Percentiles rank a stretch among this genome's conserved stretches.
phyloP scores from a whole-genome alignment of 1,140 invertebrate genomes.

The Macrobrachium nipponense region DNA sequence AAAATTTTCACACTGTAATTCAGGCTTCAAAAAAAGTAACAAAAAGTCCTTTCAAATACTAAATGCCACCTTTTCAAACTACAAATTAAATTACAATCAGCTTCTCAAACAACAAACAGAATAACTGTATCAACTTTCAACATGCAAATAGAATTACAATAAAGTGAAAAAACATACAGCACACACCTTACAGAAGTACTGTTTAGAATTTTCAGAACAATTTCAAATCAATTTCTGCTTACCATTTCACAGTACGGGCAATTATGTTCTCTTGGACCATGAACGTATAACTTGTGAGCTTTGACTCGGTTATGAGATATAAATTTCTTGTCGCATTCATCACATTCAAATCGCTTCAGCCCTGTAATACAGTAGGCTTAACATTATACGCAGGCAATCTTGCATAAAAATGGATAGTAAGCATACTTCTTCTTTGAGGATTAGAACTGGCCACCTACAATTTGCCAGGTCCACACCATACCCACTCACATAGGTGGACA shows the following conservation, averaged over 20 bases:
- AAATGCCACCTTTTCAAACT: too few species aligned
- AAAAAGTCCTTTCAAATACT: too few species aligned
- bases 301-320: slow-evolving; percentile 34
- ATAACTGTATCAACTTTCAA: too few species aligned
- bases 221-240: background rate
- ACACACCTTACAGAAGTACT: too few species aligned
- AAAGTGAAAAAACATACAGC: background rate
- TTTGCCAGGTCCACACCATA: too few species aligned
- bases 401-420: too few species aligned
- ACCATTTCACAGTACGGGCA: slow-evolving; percentile 46
- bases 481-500: too few species aligned
- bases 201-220: too few species aligned
- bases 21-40: background rate
- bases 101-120: too few species aligned
- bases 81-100: too few species aligned
- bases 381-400: background rate
- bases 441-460: too few species aligned
- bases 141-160: background rate
- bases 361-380: slow-evolving; percentile 1
- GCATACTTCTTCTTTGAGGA: too few species aligned
- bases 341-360: slow-evolving; percentile 42
- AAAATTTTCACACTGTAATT: background rate
- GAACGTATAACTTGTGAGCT: slow-evolving; percentile 45
- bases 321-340: slow-evolving; percentile 52
- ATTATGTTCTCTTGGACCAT: slow-evolving; percentile 30